Evolutionary conservation across 2,888 invertebrate species (phyloP).

Genomic region (Yponomeuta cagnagella): DNA sequence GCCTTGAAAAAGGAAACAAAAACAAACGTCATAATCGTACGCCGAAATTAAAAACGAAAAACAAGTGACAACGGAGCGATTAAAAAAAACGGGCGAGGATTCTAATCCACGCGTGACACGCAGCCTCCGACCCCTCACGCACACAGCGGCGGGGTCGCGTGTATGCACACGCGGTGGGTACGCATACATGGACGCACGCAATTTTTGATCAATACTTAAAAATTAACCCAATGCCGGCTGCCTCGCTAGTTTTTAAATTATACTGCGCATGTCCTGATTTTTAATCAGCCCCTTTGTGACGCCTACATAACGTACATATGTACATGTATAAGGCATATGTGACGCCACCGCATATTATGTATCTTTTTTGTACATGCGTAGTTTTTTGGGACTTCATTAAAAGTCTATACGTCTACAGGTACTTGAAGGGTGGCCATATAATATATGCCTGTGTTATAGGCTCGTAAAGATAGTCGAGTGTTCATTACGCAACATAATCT

Average conservation of each 20-base stretch:
- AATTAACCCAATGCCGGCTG: slow-evolving; percentile 64
- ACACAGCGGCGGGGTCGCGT: slow-evolving; percentile 12
- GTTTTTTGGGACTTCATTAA: slow-evolving; percentile 1
- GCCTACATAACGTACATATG: slow-evolving; percentile 43
- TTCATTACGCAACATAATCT: too few species aligned
- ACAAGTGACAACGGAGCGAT: slow-evolving; percentile 1
- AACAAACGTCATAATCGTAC: neutral
- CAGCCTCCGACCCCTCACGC: slow-evolving; percentile 22
- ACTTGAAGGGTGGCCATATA: too few species aligned
- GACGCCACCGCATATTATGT: neutral
- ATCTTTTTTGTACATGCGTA: neutral
- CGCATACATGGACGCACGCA: slow-evolving; percentile 54
- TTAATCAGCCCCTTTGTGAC: slow-evolving; percentile 69
- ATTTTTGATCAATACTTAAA: slow-evolving; percentile 77
- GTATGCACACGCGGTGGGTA: slow-evolving; percentile 19
- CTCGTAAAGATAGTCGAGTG: neutral
- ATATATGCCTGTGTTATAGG: neutral
- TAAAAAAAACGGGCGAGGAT: neutral
- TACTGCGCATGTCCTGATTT: slow-evolving; percentile 75
- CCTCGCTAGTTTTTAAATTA: slow-evolving; percentile 72
- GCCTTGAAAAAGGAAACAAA: neutral
- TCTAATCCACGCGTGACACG: slow-evolving; percentile 21
- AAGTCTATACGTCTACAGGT: neutral
- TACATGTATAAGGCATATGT: slow-evolving; percentile 32
- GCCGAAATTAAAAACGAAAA: neutral